These are phyloP conservation scores for Pimephales promelas DNA, from an alignment of 2,113 vertebrate species.

Conservation along the genomic window DNA sequence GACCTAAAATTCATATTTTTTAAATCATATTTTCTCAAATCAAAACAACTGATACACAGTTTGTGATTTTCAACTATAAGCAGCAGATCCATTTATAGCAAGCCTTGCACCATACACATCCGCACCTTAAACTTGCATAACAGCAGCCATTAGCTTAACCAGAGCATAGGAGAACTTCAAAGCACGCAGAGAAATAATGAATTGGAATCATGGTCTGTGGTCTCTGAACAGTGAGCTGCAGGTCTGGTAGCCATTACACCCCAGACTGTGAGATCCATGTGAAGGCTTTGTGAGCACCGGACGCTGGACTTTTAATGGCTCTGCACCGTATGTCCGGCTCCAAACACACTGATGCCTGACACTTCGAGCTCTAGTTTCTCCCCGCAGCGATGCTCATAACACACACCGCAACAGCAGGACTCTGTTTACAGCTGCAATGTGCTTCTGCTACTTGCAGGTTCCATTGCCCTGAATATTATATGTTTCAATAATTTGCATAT, in stretches of 20 bases:
- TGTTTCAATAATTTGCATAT: neutral
- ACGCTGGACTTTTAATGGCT: slow-evolving; percentile 32
- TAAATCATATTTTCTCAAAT: no score
- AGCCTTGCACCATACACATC: neutral
- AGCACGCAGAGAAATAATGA: slow-evolving; percentile 40
- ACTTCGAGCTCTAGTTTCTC: slow-evolving; percentile 17
- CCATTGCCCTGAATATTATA: neutral
- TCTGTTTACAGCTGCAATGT: slow-evolving; percentile 8
- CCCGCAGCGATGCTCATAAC: slow-evolving; percentile 18
- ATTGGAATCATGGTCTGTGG: slow-evolving; percentile 45
- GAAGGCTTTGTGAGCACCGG: slow-evolving; percentile 30
- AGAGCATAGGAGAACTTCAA: slow-evolving; percentile 34
- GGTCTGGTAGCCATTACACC: slow-evolving; percentile 51
- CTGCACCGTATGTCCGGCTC: slow-evolving; percentile 21
- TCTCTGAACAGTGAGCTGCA: slow-evolving; percentile 10
- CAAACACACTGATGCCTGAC: slow-evolving; percentile 13
- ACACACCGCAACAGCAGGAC: slow-evolving; percentile 36
- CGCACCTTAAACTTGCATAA: neutral
- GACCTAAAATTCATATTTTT: no score
- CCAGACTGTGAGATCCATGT: slow-evolving; percentile 20
- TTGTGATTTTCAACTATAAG: neutral
- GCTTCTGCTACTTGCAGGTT: neutral
- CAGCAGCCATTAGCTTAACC: slow-evolving; percentile 23
- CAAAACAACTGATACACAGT: neutral
- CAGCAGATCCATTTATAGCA: neutral